Evolutionary conservation across 1,140 invertebrate species (phyloP).

Genomic region (Diorhabda carinulata): DNA sequence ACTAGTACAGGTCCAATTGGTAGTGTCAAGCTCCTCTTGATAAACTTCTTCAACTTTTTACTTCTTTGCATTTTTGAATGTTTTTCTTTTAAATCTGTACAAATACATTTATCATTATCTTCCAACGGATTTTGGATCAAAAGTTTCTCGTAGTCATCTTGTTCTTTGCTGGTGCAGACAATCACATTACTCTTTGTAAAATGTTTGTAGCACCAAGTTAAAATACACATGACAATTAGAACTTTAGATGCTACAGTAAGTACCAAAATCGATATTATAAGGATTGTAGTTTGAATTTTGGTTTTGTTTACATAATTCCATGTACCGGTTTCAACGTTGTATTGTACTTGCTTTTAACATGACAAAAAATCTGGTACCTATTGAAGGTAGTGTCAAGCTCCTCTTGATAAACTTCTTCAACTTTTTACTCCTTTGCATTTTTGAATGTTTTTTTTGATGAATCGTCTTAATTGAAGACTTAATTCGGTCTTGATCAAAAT

Average conservation of each 20-base stretch:
- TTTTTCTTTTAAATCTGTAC: slow-evolving; percentile 9
- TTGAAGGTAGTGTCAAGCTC: too few species aligned
- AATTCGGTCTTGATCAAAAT: too few species aligned
- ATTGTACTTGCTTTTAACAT: too few species aligned
- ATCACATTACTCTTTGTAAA: slow-evolving; percentile 19
- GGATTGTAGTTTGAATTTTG: slow-evolving; percentile 25
- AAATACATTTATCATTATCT: slow-evolving; percentile 22
- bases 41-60: too few species aligned
- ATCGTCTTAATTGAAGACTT: too few species aligned
- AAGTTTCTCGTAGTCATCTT: slow-evolving; percentile 17
- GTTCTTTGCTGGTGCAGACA: slow-evolving; percentile 18
- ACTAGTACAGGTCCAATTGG: too few species aligned
- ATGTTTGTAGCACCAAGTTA: slow-evolving; percentile 32
- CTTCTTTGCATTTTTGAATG: too few species aligned
- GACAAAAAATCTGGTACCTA: too few species aligned
- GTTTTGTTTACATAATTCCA: slow-evolving; percentile 28
- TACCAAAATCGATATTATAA: slow-evolving; percentile 25
- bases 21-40: too few species aligned
- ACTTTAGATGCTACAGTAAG: slow-evolving; percentile 29
- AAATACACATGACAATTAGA: slow-evolving; percentile 29
- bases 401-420: too few species aligned
- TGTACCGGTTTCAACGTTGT: slow-evolving; percentile 26
- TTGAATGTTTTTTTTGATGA: too few species aligned
- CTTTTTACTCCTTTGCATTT: too few species aligned
- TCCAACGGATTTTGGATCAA: slow-evolving; percentile 20